Conservation (phyloP, 2,888 invertebrate genomes). For the Drosophila recens region DNA sequence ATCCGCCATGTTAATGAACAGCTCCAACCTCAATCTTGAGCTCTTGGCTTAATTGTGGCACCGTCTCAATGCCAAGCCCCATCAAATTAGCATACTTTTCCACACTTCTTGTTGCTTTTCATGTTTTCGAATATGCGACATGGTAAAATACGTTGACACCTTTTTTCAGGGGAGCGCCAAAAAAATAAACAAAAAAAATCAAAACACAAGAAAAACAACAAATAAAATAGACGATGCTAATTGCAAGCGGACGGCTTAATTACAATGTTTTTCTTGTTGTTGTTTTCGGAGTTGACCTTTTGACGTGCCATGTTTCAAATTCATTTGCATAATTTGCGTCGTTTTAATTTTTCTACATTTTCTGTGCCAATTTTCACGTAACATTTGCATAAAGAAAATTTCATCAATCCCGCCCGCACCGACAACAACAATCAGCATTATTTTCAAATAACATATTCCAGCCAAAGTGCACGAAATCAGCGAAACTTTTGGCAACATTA, state of each 20-base stretch:
- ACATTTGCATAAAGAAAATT: constrained; percentile 65
- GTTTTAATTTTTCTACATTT: constrained; percentile 66
- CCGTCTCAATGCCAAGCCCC: constrained; percentile 65
- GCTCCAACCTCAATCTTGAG: constrained; percentile 31
- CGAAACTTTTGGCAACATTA: constrained; percentile 36
- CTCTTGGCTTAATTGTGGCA: constrained; percentile 64
- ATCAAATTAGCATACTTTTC: constrained; percentile 72
- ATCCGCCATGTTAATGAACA: constrained; percentile 56
- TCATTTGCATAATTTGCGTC: constrained; percentile 74
- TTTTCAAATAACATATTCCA: constrained; percentile 36
- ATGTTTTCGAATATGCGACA: constrained; percentile 59
- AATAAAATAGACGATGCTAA: constrained; percentile 63
- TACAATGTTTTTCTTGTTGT: constrained; percentile 60
- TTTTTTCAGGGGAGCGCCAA: constrained; percentile 28
- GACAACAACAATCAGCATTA: constrained; percentile 42
- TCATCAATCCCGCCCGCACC: constrained; percentile 33
- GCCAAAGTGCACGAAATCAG: constrained; percentile 27
- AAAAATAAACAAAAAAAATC: constrained; percentile 10
- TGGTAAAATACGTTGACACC: constrained; percentile 77
- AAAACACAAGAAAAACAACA: constrained; percentile 23
- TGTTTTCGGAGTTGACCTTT: constrained; percentile 63
- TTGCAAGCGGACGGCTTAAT: constrained; percentile 73
- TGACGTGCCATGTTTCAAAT: constrained; percentile 41
- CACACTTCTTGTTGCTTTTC: constrained; percentile 50
- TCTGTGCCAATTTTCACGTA: constrained; percentile 57